Base-by-base conservation (phyloP, 2,888 invertebrate species). In the Dexiosoma caninum region DNA sequence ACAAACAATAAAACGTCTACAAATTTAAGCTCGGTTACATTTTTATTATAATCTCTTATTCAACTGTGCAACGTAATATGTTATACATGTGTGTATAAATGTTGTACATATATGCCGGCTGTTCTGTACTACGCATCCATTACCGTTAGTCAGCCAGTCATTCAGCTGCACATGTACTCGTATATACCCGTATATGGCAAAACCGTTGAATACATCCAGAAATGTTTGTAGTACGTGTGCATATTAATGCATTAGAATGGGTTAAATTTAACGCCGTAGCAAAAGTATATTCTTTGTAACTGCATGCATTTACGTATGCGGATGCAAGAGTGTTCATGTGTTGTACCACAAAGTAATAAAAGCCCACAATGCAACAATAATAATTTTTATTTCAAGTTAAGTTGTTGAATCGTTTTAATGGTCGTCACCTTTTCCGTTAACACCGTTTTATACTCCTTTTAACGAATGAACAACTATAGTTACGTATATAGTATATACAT, bases 361-460 rank as follows among this genome's bases (percentile, higher is more conserved):
- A 74, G 37, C 35, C 85, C 83, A 44, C 35, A 72, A 42, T 62
- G 57, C 44, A 70, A 79, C 53, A 75, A 75, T 69, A 86, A 87
- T 87, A 75, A 59, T 60, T 67, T 85, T 85, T 83, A 85, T 86
- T 88, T 87, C 86, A 82, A 85, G 83, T 83, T 83, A 84, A 87
- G 88, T 85, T 88, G 87, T 87, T 88, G 87, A 87, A 86, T 87
- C 86, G 87, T 88, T 86, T 87, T 88, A 88, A 88, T 86, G 86
- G 86, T 86, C 87, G 86, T 87, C 88, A 88, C 87, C 87, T 88
- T 82, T 84, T 85, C 82, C 71, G 83, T 83, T 83, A 82, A 82
- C 83, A 82, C 69, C 51, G 23, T 10, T 55, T 59, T 6, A 42
- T 71, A 10, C 27, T 8, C 3, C 16, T 14, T 14, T 30, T 37